Evolutionary conservation across 2,797 vertebrate species (phyloP), one percentile per base, ranked within the genome.

Genomic region (Centroberyx gerrardi): DNA sequence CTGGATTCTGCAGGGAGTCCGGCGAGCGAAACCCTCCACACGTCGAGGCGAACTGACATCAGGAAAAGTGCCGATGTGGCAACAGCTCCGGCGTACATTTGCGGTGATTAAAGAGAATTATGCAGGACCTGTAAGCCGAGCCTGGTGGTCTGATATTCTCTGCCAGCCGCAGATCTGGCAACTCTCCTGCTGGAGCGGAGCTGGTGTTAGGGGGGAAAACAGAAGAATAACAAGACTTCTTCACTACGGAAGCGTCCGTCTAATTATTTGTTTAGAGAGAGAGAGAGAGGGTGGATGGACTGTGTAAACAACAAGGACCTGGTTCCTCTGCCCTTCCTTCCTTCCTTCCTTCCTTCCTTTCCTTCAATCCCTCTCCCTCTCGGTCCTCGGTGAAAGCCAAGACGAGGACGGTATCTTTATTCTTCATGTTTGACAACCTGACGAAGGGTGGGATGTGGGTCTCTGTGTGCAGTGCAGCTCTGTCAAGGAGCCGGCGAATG

Each of bases 31-130:
- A 66, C 40, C 62, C 8, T 33, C 10, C 46, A 53, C 6, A 22
- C 1, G 3, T 68, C 15, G 40, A 71, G 46, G 68, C 13, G 7
- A 48, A 59, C 55, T 46, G 29, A 61, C 46, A 27, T 27, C 1
- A 42, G 60, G 60, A 70, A 71, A 82, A 68, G 51, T 70, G 74
- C 61, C 17, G 36, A 67, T 62, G 72, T 74, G 68, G 73, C 86
- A 73, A 62, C 73, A 80, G 74, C 14, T 51, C 42, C 3, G 17
- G 51, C 22, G 15, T 74, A 72, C 85, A 76, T 76, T 78, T 71
- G 79, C 56, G 14, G 61, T 82, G 88, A 88, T 89, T 87, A 91
- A 88, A 87, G 79, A 83, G 80, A 91, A 88, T 91, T 82, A 88
- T 85, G 81, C 85, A 88, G 81, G 81, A 84, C 84, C 65, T 81